Evolutionary conservation across 1,140 invertebrate species (phyloP).

Genomic region (Calephelis virginiensis): DNA sequence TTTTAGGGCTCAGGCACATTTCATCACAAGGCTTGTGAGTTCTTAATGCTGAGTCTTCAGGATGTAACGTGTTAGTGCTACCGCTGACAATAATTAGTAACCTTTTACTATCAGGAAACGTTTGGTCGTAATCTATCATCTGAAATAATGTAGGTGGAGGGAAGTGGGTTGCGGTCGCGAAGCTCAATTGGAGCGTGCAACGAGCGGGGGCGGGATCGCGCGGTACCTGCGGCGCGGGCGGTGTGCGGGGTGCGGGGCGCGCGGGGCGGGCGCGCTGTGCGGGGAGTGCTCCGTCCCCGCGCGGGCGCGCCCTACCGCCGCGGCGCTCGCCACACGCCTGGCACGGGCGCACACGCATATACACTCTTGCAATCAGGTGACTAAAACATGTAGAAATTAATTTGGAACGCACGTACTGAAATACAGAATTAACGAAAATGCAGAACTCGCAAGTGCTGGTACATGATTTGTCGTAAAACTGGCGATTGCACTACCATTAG

Average conservation of each 20-base stretch:
- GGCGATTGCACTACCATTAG: too few species aligned
- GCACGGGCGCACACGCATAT: conserved; percentile 21
- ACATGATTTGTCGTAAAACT: too few species aligned
- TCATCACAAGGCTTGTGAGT: too few species aligned
- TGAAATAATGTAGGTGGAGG: conserved; percentile 35
- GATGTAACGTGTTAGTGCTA: too few species aligned
- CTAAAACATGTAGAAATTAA: background rate
- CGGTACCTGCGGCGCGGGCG: conserved; percentile 53
- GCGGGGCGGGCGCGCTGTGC: conserved; percentile 37
- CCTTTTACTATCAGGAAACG: background rate
- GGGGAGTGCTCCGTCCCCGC: conserved; percentile 26
- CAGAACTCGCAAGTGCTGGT: too few species aligned
- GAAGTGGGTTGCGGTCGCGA: conserved; percentile 39
- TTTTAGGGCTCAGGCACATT: too few species aligned
- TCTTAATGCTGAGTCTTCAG: too few species aligned
- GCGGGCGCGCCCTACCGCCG: conserved; percentile 20
- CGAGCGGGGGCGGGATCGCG: conserved; percentile 44
- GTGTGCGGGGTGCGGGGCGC: conserved; percentile 49
- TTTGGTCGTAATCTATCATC: too few species aligned
- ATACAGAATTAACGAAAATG: too few species aligned
- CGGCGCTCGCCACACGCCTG: conserved; percentile 24
- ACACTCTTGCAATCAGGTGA: conserved; percentile 33
- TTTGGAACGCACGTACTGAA: too few species aligned
- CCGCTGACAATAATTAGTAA: too few species aligned
- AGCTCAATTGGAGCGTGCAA: conserved; percentile 37